Base-by-base conservation (phyloP, 2,888 invertebrate species). In the Bruchidius siliquastri region DNA sequence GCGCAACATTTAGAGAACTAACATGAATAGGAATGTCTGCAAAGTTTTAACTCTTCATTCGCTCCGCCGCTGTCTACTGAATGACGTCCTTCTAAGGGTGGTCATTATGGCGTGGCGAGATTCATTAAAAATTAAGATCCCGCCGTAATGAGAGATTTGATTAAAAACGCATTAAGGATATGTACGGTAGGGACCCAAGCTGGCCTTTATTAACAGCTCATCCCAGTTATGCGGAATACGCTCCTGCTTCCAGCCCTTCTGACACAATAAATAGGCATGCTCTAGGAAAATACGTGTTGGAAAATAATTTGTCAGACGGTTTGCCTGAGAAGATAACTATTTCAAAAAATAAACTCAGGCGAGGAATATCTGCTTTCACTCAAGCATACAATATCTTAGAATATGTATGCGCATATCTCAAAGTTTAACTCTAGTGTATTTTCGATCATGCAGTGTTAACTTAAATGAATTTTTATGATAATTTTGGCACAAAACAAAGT, bases 101-200 rank as follows among this genome's bases (percentile, higher is more conserved):
- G 49, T 49, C 49, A 49, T 49, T 49, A 49, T 49, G 49, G 49
- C 49, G 68, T 68, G 21, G 68, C 81, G 77, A 82, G 82, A 81
- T 84, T 84, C 85, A 85, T 86, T 86, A 86, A 86, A 86, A 85
- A 86, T 85, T 85, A 84, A 85, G 85, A 85, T 85, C 83, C 83
- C 81, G 81, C 83, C 82, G 80, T 85, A 85, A 86, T 85, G 85
- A 85, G 84, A 85, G 84, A 86, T 85, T 86, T 85, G 86, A 86
- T 86, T 86, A 86, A 86, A 86, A 86, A 85, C 85, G 83, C 85
- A 86, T 86, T 86, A 86, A 81, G 83, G 84, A 79, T 80, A 78
- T 79, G 78, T 80, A 79, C 18, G n/a, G 67, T 67, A 72, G 66
- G 71, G 71, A 49, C 18, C 49, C 18, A 49, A 49, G 49, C 49